These are phyloP conservation scores for Xanthorhoe spadicearia DNA, from an alignment of 2,888 invertebrate genomes.

Conservation along the genomic window DNA sequence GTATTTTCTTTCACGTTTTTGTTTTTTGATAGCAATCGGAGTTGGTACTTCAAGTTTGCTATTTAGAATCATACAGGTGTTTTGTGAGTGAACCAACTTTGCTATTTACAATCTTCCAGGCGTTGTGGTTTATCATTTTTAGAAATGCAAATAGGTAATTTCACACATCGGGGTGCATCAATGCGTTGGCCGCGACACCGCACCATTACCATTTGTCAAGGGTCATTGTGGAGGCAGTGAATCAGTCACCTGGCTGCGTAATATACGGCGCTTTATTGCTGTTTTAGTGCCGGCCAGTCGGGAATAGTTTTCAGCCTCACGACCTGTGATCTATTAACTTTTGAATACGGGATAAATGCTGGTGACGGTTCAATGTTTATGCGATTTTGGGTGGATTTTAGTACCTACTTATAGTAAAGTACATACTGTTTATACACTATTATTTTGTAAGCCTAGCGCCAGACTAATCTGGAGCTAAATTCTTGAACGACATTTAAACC, in stretches of 20 bases:
- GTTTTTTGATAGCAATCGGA: too few relatives aligned
- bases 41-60: too few relatives aligned
- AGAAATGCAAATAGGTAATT: conserved; percentile 19
- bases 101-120: not conserved
- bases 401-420: not conserved
- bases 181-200: conserved; percentile 45
- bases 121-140: not conserved
- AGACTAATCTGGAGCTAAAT: too few relatives aligned
- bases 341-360: conserved; percentile 37
- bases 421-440: not conserved
- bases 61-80: too few relatives aligned
- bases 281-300: conserved; percentile 48
- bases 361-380: conserved; percentile 29
- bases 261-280: conserved; percentile 60
- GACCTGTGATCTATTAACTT: conserved; percentile 47
- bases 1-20: too few relatives aligned
- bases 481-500: too few relatives aligned
- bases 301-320: conserved; percentile 47
- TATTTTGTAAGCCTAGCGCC: too few relatives aligned
- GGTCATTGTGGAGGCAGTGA: conserved; percentile 57
- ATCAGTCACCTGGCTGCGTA: conserved; percentile 64
- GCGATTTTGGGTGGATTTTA: conserved; percentile 1
- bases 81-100: too few relatives aligned
- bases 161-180: conserved; percentile 35
- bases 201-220: conserved; percentile 67